Conservation (phyloP, 2,797 vertebrate genomes). For the Microctenopoma steveboyesi region DNA sequence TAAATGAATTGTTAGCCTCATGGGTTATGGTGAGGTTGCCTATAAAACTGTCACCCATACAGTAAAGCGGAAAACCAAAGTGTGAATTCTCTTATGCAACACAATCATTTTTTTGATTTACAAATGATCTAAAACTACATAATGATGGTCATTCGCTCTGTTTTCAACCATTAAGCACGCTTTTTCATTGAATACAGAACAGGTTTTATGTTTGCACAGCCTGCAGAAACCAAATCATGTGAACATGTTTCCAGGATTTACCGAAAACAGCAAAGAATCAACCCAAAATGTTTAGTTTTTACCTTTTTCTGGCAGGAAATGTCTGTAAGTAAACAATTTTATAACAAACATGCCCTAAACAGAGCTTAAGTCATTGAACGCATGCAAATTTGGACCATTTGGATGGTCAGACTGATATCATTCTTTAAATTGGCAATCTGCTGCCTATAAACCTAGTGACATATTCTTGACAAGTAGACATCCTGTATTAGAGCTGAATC, state of each 20-base stretch:
- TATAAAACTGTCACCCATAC: background rate
- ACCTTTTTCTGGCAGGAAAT: slow-evolving; percentile 9
- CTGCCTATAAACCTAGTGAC: slow-evolving; percentile 57
- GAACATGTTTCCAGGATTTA: background rate
- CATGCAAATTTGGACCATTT: slow-evolving; percentile 47
- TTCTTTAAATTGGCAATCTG: slow-evolving; percentile 69
- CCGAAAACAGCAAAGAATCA: background rate
- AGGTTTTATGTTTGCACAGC: background rate
- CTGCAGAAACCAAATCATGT: background rate
- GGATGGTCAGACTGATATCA: slow-evolving; percentile 45
- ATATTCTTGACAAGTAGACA: slow-evolving; percentile 52
- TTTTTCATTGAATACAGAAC: slow-evolving; percentile 11
- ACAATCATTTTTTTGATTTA: background rate
- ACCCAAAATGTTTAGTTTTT: background rate
- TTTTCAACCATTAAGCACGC: background rate
- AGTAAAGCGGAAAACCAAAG: background rate
- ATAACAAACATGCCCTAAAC: slow-evolving; percentile 24
- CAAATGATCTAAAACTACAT: background rate
- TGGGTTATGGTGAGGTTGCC: slow-evolving; percentile 1
- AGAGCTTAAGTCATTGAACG: slow-evolving; percentile 26
- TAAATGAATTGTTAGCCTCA: slow-evolving; percentile 34
- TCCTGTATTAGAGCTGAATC: slow-evolving; percentile 30
- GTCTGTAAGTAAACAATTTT: background rate
- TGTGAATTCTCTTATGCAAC: background rate
- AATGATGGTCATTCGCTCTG: background rate